Evolutionary conservation across 23 tunicate genomes (phyloP), one percentile per base, ranked within the genome.

Genomic region (Corella eumyota): DNA sequence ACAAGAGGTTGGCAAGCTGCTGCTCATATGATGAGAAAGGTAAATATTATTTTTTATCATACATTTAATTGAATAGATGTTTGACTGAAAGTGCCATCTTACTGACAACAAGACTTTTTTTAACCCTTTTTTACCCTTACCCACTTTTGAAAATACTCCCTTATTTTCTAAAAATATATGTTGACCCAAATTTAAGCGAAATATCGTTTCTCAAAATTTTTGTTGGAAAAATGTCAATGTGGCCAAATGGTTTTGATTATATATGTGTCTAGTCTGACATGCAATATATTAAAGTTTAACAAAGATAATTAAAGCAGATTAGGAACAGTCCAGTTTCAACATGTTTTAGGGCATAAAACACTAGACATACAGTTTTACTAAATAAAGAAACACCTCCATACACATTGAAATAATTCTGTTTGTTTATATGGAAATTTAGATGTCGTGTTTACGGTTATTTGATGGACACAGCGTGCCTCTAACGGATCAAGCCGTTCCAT

Each of bases 21-120:
- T 20, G 92, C 98, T 19, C 98, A 91, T 48, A 86, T 86, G 95
- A 77, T 86, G 86, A 65, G 95, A 61, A 86, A 86, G 80, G 95
- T 86, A 29, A 30, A 47, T 66, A 0, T 25, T 45, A 6, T 15
- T 27, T 60, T 60, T 54, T 17, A 9, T 9, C 24, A 54, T 13
- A 20, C 9, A 54, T 17, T 13, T 44, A 44, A 13, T 13, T 44
- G 17, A 13, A 44, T 44, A 44, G 13, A 13, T 13, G 49, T 44
- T 44, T 13, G 13, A 44, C 17, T 13, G 13, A 17, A 13, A 44
- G 17, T n/a, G n/a, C n/a, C n/a, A n/a, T n/a, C n/a, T n/a, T n/a
- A n/a, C n/a, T n/a, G n/a, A n/a, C n/a, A n/a, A 44, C 15, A 44
- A 17, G 49, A 17, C 13, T 44, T 44, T 44, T 17, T 44, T 13